phyloP scores from a whole-genome alignment of 2,888 invertebrate species.

The Meiosimyza decipiens region DNA sequence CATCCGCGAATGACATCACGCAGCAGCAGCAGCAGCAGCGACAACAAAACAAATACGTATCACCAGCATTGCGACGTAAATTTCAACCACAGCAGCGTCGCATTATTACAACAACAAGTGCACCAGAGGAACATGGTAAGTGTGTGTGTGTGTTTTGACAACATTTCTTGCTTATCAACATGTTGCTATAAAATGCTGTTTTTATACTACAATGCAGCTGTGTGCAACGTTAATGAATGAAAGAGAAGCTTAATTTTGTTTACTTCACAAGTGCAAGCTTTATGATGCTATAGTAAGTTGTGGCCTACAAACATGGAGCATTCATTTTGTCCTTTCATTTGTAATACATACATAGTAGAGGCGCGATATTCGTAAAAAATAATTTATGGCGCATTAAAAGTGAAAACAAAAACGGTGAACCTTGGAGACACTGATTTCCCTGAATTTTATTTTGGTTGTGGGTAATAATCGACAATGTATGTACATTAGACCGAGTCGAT shows the following conservation, averaged over 20 bases:
- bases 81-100: conserved; percentile 59
- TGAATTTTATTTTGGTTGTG: too few species aligned
- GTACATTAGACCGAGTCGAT: too few species aligned
- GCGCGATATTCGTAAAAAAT: too few species aligned
- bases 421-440: too few species aligned
- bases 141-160: conserved; percentile 26
- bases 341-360: too few species aligned
- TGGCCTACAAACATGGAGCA: neutral
- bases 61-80: conserved; percentile 48
- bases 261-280: neutral
- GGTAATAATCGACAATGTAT: too few species aligned
- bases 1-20: conserved; percentile 51
- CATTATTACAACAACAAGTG: conserved; percentile 51
- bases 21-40: conserved; percentile 34
- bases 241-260: neutral
- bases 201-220: neutral
- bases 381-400: too few species aligned
- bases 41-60: conserved; percentile 49
- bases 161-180: neutral
- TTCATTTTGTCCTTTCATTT: too few species aligned
- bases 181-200: conserved; percentile 3
- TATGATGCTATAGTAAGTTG: neutral
- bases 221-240: neutral
- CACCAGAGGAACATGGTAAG: conserved; percentile 55
- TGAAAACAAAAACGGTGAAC: too few species aligned